Percentiles rank a stretch among this genome's conserved stretches.
Evolutionary conservation across 1,140 invertebrate species (phyloP).

Genomic region (Heterodera schachtii): DNA sequence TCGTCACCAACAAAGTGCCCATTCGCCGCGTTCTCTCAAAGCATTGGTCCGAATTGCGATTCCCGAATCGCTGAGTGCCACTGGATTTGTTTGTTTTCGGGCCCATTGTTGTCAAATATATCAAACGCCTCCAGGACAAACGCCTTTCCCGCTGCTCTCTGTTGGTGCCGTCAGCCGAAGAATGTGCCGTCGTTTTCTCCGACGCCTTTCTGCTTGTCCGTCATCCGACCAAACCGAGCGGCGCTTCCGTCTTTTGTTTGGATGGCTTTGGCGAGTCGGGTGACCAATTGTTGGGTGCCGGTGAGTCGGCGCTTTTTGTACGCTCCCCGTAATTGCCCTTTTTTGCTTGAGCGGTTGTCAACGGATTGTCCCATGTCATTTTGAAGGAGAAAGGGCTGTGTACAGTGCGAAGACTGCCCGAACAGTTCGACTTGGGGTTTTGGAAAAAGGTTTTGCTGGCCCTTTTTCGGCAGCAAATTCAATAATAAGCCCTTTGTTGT

Average conservation of each 20-base stretch:
- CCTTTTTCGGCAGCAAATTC: too few species aligned
- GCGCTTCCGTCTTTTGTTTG: neutral
- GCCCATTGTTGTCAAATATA: neutral
- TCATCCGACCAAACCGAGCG: constrained; percentile 11
- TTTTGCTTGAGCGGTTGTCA: neutral
- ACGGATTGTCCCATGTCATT: constrained; percentile 25
- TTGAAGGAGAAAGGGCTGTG: constrained; percentile 25
- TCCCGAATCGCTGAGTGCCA: constrained; percentile 22
- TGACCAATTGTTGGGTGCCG: constrained; percentile 12
- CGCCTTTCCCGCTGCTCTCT: constrained; percentile 7
- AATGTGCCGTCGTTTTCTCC: constrained; percentile 24
- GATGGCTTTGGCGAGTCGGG: neutral
- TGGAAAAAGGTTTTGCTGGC: constrained; percentile 14
- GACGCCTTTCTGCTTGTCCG: constrained; percentile 26
- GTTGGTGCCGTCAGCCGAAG: constrained; percentile 17
- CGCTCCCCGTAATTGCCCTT: neutral
- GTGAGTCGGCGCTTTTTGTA: neutral
- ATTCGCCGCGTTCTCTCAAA: constrained; percentile 8
- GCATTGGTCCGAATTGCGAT: neutral
- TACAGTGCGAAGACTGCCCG: constrained; percentile 16
- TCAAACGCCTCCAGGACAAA: constrained; percentile 5
- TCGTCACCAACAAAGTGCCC: neutral
- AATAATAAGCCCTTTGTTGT: neutral
- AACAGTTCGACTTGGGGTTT: constrained; percentile 12
- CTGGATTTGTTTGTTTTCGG: neutral